Conservation (phyloP, 1,140 invertebrate species). For the Nomia melanderi region DNA sequence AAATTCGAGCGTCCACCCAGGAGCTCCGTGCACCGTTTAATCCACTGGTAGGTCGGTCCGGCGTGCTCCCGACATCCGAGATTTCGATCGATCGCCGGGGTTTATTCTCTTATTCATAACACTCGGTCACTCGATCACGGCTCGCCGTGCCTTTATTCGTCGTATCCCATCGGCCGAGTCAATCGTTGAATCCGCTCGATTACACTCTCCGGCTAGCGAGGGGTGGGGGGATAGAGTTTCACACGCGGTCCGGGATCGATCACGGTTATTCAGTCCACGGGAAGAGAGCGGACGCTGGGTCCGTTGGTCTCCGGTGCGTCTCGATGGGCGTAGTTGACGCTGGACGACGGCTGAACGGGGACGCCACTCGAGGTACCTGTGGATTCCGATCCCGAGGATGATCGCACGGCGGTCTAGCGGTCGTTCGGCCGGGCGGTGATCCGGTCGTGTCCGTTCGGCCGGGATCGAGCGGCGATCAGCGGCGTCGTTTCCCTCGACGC, state of each 20-base stretch:
- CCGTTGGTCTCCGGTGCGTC: background rate
- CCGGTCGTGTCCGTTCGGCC: conserved; percentile 4
- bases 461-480: conserved; percentile 29
- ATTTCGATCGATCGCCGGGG: conserved; percentile 13
- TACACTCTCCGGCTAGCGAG: no score
- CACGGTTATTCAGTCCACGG: conserved; percentile 14
- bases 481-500: no score
- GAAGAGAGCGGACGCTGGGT: background rate
- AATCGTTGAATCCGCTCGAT: background rate
- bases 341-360: background rate
- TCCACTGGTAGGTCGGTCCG: conserved; percentile 11
- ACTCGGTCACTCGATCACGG: background rate
- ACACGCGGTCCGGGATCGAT: background rate
- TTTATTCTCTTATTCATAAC: background rate
- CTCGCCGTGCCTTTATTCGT: background rate
- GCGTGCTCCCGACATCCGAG: conserved; percentile 8
- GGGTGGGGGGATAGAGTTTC: background rate
- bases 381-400: conserved; percentile 53
- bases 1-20: conserved; percentile 28
- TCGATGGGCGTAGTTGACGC: conserved; percentile 12
- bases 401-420: no score
- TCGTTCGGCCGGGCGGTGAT: background rate
- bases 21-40: background rate
- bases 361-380: conserved; percentile 50
- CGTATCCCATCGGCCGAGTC: background rate